Evolutionary conservation across 2,113 vertebrate species (phyloP).

Genomic region (Ploceus nigricollis): DNA sequence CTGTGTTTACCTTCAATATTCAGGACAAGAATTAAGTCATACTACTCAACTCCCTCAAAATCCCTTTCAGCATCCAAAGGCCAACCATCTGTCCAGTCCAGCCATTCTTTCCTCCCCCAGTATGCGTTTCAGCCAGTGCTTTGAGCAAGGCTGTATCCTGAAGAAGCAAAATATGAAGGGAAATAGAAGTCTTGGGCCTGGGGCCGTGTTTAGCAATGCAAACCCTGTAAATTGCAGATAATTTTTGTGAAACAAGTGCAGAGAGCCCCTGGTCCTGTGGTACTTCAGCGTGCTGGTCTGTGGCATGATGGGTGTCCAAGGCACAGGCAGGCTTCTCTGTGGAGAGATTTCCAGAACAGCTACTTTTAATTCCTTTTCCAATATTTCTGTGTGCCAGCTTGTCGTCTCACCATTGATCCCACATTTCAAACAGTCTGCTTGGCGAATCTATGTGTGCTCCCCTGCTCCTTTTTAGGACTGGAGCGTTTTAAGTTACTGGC

Average conservation of each 20-base stretch:
- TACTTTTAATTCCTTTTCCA: background rate
- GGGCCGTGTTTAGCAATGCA: background rate
- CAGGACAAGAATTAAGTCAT: background rate
- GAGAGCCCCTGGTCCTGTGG: background rate
- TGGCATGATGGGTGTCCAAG: background rate
- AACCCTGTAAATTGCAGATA: background rate
- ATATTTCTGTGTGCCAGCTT: background rate
- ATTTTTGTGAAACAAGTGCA: background rate
- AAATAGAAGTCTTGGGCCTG: background rate
- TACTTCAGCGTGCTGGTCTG: background rate
- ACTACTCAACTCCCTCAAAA: background rate
- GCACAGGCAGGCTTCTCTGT: background rate
- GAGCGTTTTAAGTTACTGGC: background rate
- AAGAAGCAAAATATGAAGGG: background rate
- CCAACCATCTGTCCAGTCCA: background rate
- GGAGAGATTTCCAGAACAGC: background rate
- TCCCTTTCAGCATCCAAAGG: constrained; percentile 7
- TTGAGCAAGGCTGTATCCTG: background rate
- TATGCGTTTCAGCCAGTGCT: background rate
- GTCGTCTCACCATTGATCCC: background rate
- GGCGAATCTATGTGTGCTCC: rapidly evolving
- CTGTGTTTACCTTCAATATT: constrained; percentile 10
- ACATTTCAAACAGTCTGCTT: background rate
- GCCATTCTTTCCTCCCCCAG: background rate
- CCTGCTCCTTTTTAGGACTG: background rate